Base-by-base conservation (phyloP, 2,888 invertebrate genomes). In the Aspidiotus rigidus region DNA sequence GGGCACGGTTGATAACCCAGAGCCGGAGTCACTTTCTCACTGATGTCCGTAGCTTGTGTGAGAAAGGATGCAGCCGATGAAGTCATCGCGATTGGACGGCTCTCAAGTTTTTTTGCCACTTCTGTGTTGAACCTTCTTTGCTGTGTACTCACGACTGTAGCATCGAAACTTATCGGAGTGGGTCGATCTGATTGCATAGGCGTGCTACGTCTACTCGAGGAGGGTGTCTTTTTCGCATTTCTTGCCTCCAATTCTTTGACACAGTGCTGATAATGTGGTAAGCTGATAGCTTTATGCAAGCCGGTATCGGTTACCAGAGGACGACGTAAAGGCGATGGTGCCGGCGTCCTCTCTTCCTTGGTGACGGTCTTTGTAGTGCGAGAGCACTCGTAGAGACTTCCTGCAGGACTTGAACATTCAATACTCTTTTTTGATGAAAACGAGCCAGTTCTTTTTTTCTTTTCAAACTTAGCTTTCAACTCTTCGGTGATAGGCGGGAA, bases 221-320 rank as follows among this genome's bases (percentile, higher is more conserved):
- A 15, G n/a, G 60, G 60, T 3, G 67, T 59, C n/a, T 57, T 67
- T 11, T 39, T 16, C 6, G 49, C 49, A 60, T 67, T 67, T 6
- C 49, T 16, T 16, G 60, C 17, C 7, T 60, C n/a, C 2, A 67
- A 44, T 16, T 72, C 72, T 40, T 74, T 75, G 7, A 75, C 73
- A 71, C 73, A 74, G 70, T 73, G 73, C 69, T 91, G 90, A 76
- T 91, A 91, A 74, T 84, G 85, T 9, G 90, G 90, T 73, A 91
- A 84, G 63, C 89, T 85, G 1, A 88, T 87, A 40, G 89, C 87
- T 77, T 86, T 86, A 76, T 88, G 88, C 10, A 80, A 73, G 2
- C 77, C 76, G 7, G 72, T 70, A n/a, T 70, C 67, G 0, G 72
- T 72, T 11, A 71, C 69, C 2, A 71, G 71, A 28, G 69, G 60